A percentile compares a stretch with the other conserved stretches of the same genome.
phyloP scores from a whole-genome alignment of 2,888 invertebrate species.

The Gymnosoma rotundatum region DNA sequence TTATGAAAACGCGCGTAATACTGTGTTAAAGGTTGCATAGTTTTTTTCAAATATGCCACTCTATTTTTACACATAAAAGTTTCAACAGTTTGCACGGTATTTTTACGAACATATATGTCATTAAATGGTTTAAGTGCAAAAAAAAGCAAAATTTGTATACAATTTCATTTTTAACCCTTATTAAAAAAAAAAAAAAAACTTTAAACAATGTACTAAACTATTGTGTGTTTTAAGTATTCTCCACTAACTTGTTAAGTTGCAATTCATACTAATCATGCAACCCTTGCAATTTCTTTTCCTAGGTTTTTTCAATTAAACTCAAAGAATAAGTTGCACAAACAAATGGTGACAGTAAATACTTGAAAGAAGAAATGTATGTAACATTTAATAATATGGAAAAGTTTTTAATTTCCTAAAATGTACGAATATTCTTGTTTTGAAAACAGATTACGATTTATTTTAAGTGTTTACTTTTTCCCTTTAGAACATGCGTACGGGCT shows the following conservation, averaged over 20 bases:
- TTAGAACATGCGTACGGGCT: too few species aligned
- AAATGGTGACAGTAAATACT: not conserved
- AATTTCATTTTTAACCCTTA: not conserved
- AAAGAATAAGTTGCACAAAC: not conserved
- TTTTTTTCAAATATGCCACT: too few species aligned
- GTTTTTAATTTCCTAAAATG: too few species aligned
- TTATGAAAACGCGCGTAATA: too few species aligned
- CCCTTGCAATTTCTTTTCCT: constrained; percentile 52
- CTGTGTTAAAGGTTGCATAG: too few species aligned
- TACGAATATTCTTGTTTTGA: too few species aligned
- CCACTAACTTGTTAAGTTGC: constrained; percentile 59
- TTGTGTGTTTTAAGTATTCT: constrained; percentile 33
- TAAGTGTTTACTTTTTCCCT: too few species aligned
- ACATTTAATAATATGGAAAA: too few species aligned
- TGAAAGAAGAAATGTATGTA: too few species aligned
- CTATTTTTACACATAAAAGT: not conserved
- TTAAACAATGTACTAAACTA: constrained; percentile 25
- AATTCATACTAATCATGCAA: constrained; percentile 5
- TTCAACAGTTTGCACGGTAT: constrained; percentile 38
- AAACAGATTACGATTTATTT: too few species aligned
- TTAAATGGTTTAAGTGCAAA: constrained; percentile 37
- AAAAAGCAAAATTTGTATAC: constrained; percentile 52
- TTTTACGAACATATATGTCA: constrained; percentile 26
- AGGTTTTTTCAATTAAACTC: constrained; percentile 57
- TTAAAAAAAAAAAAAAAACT: not conserved